Conservation (phyloP, 2,797 vertebrate genomes). For the Scleropages formosus region DNA sequence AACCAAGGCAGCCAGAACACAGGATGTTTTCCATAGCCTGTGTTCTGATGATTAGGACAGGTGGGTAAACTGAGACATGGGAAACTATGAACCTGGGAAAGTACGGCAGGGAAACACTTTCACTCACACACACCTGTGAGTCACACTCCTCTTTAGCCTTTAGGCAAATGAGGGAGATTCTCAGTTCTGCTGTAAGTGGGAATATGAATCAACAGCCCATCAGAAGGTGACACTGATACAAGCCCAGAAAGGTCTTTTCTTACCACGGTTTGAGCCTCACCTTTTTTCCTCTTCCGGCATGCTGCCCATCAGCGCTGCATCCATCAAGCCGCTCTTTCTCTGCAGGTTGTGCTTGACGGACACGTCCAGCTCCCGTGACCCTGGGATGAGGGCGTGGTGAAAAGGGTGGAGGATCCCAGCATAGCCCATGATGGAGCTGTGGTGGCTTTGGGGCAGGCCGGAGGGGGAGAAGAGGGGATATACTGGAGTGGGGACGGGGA, state of each 20-base stretch:
- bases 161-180: conserved; percentile 55
- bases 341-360: conserved; percentile 51
- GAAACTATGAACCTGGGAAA: conserved; percentile 57
- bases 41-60: conserved; percentile 20
- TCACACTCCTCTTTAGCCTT: conserved; percentile 52
- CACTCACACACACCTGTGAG: conserved; percentile 51
- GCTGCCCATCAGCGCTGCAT: conserved; percentile 33
- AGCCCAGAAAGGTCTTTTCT: conserved; percentile 33
- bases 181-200: conserved; percentile 43
- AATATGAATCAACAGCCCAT: conserved; percentile 43
- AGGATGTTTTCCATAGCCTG: not conserved
- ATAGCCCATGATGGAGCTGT: conserved; percentile 50
- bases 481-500: conserved; percentile 50
- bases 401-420: conserved; percentile 49
- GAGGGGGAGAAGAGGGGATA: conserved; percentile 55
- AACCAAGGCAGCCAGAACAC: not conserved
- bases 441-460: conserved; percentile 52
- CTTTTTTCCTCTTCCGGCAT: conserved; percentile 53
- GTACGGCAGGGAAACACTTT: conserved; percentile 49
- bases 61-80: conserved; percentile 47
- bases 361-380: conserved; percentile 40
- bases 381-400: conserved; percentile 43
- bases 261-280: conserved; percentile 57
- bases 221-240: conserved; percentile 2
- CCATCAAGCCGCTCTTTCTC: conserved; percentile 47